These are phyloP conservation scores for Neoarius graeffei DNA, from an alignment of 2,113 vertebrate genomes.

Conservation along the genomic window DNA sequence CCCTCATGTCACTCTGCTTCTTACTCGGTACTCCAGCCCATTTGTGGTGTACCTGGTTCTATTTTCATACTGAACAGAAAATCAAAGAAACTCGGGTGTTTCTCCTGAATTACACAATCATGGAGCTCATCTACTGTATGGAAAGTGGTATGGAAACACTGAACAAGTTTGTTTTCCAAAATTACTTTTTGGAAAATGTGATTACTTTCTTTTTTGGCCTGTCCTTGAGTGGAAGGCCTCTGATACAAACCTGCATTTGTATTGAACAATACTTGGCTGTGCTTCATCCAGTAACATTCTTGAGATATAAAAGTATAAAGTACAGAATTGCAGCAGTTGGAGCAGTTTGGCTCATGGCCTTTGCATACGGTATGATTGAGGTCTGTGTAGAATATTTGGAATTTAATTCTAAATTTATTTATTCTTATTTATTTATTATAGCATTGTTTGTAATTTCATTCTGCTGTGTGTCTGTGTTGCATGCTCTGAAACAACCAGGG, in stretches of 20 bases:
- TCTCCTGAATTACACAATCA: not conserved
- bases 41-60: conserved; percentile 23
- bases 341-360: not conserved
- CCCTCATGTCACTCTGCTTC: not conserved
- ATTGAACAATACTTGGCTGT: conserved; percentile 34
- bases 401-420: not conserved
- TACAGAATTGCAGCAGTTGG: not conserved
- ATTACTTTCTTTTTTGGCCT: not conserved
- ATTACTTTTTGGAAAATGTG: not conserved
- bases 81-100: not conserved
- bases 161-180: not conserved
- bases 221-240: conserved; percentile 4
- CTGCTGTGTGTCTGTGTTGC: conserved; percentile 38
- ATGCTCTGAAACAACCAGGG: conserved; percentile 5
- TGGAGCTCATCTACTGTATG: conserved; percentile 20
- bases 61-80: not conserved
- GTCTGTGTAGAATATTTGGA: no score
- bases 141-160: not conserved
- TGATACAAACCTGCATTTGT: conserved; percentile 37
- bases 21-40: conserved; percentile 10
- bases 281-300: conserved; percentile 22
- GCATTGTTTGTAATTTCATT: conserved; percentile 19
- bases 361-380: no score
- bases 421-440: not conserved
- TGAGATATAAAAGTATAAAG: conserved; percentile 28